phyloP scores from a whole-genome alignment of 2,888 invertebrate species.

The Anthoptus insignis region DNA sequence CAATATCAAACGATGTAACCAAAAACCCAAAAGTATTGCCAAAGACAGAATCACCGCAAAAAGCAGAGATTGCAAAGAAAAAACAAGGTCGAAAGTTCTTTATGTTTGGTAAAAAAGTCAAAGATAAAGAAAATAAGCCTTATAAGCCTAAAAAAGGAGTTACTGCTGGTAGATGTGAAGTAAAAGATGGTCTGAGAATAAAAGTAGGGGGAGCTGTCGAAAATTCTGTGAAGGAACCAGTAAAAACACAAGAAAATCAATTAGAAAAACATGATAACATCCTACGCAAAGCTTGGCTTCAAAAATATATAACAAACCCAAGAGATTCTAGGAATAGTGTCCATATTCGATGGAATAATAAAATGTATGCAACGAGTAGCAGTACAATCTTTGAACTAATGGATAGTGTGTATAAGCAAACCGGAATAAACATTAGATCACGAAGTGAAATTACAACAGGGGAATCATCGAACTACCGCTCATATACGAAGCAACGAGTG shows the following conservation, averaged over 20 bases:
- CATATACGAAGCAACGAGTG: slow-evolving; percentile 56
- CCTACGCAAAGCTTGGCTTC: slow-evolving; percentile 64
- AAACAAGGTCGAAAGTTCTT: slow-evolving; percentile 66
- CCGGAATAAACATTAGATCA: slow-evolving; percentile 60
- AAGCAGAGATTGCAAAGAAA: slow-evolving; percentile 47
- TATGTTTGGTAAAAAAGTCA: slow-evolving; percentile 68
- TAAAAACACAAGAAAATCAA: slow-evolving; percentile 41
- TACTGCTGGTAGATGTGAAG: slow-evolving; percentile 71
- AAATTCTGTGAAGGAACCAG: slow-evolving; percentile 41
- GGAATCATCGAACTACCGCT: slow-evolving; percentile 56
- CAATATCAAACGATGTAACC: slow-evolving; percentile 48
- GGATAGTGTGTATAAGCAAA: slow-evolving; percentile 66
- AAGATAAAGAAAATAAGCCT: slow-evolving; percentile 54
- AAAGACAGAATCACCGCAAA: slow-evolving; percentile 40
- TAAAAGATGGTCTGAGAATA: slow-evolving; percentile 65
- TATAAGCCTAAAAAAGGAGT: slow-evolving; percentile 64
- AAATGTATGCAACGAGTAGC: slow-evolving; percentile 67
- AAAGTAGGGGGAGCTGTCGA: slow-evolving; percentile 56
- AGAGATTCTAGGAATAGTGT: slow-evolving; percentile 67
- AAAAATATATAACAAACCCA: slow-evolving; percentile 59
- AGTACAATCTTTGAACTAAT: slow-evolving; percentile 70
- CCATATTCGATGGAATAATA: slow-evolving; percentile 73
- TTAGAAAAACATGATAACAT: slow-evolving; percentile 56
- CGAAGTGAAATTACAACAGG: slow-evolving; percentile 63
- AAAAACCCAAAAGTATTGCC: slow-evolving; percentile 44